Base-by-base conservation (phyloP, 2,888 invertebrate species). In the Tridacna gigas region DNA sequence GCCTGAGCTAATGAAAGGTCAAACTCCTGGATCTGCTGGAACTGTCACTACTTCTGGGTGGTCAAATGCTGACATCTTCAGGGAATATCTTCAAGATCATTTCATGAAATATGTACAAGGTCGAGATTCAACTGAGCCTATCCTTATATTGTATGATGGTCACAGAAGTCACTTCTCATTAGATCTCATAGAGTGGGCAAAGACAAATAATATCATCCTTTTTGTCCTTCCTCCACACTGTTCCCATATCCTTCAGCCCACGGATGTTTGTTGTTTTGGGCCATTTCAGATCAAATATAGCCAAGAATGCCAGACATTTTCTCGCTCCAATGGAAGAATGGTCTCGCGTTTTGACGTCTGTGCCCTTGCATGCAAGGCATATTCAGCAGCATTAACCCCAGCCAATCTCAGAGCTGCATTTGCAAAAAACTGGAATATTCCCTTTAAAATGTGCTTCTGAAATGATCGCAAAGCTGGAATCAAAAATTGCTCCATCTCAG, bases 201-300 rank as follows among this genome's bases (percentile, higher is more conserved):
- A 37, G 25, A 13, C 51, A 18, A 13, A 51, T 13, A 11, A 51
- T 45, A 74, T 83, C 0, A 77, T 83, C 22, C 48, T 83, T 15
- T 80, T 77, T 75, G 74, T 83, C 0, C 26, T 80, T 18, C 83
- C 77, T 9, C 69, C 80, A 0, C 77, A 80, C n/a, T 65, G 69
- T 0, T 66, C 45, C 18, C 80, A 80, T 75, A 48, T 83, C 3
- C 47, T 74, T 18, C 80, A 83, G 69, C 78, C 77, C 13, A 51
- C 77, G 69, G 83, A 83, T 37, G 75, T 83, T 20, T 75, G 75
- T 11, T 51, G 18, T 0, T 80, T 80, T 71, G 80, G 80, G 12
- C 80, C 83, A 28, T 75, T 83, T 28, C 25, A 77, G 25, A 20
- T 48, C 13, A 73, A 67, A 25, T 78, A 83, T 26, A 60, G 25